Base-by-base conservation (phyloP, 2,797 vertebrate genomes). In the Phoeniculus purpureus region DNA sequence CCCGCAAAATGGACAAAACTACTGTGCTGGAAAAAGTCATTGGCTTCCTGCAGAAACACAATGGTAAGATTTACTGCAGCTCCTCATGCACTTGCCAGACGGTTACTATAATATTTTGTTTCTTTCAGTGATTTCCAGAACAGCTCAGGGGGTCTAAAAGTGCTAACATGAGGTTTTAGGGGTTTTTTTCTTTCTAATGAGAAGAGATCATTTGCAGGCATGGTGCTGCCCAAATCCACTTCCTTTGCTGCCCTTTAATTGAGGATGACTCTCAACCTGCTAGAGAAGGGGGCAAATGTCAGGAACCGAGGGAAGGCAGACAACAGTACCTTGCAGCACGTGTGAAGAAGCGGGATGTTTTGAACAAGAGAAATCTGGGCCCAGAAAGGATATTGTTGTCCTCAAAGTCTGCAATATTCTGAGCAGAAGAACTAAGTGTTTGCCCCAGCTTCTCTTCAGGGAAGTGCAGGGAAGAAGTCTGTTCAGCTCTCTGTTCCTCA, bases 11-110 rank as follows among this genome's bases (percentile, higher is more conserved):
- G 97, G 97, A 98, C 96, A 98, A 98, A 96, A 98, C 97, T 37
- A 98, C 97, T 15, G 97, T 98, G 91, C 96, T 98, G 93, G 97
- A 98, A 94, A 98, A 98, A 96, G 98, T 98, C 95, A 98, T 98
- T 9, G 96, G 97, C 78, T 98, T 98, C 87, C 83, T 98, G 89
- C 98, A 98, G 96, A 98, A 98, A 89, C 97, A 98, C 94, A 98
- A 98, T 25, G 98, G 98, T 98, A 97, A 97, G 74, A 83, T 89
- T 81, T 62, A 22, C n/a, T 10, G 7, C 56, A 26, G 71, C 54
- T 84, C 56, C 58, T 76, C 27, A 1, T 75, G 37, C 52, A 13
- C 31, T 71, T 81, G 51, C 79, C 91, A 64, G 72, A 40, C 7
- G 1, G 48, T 74, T 66, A 29, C 52, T 85, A 8, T 79, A 67